Evolutionary conservation across 1,140 invertebrate species (phyloP).

Genomic region (Rhynchophorus ferrugineus): DNA sequence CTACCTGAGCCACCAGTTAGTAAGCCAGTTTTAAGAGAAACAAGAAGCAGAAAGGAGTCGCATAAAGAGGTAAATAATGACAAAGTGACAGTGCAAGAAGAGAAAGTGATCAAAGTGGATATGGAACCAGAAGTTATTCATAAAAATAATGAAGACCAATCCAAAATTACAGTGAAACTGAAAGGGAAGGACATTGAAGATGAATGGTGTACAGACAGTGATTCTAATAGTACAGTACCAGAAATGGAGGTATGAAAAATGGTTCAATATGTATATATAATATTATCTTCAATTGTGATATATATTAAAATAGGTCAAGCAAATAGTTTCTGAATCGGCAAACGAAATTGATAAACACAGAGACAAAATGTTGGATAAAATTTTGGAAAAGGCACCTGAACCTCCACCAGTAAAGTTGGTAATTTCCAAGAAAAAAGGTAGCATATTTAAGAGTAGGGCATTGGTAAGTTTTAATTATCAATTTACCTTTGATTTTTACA

Average conservation of each 20-base stretch:
- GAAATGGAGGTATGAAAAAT: constrained; percentile 18
- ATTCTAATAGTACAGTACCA: constrained; percentile 30
- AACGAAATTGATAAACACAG: constrained; percentile 30
- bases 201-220: constrained; percentile 31
- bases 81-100: not conserved
- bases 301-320: constrained; percentile 14
- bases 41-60: constrained; percentile 25
- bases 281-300: no score
- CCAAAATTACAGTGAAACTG: not conserved
- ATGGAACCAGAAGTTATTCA: constrained; percentile 4
- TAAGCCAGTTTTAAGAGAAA: not conserved
- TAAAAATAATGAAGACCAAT: constrained; percentile 2
- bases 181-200: constrained; percentile 23
- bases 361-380: constrained; percentile 34
- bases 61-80: constrained; percentile 21
- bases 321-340: constrained; percentile 3
- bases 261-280: not conserved
- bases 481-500: not conserved
- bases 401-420: constrained; percentile 51
- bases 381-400: constrained; percentile 29
- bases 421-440: constrained; percentile 72
- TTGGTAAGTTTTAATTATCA: constrained; percentile 37
- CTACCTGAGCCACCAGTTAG: not conserved
- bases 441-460: constrained; percentile 81
- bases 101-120: constrained; percentile 30